Base-by-base conservation (phyloP, 2,888 invertebrate species). In the Chaetogeoica ovagalla region DNA sequence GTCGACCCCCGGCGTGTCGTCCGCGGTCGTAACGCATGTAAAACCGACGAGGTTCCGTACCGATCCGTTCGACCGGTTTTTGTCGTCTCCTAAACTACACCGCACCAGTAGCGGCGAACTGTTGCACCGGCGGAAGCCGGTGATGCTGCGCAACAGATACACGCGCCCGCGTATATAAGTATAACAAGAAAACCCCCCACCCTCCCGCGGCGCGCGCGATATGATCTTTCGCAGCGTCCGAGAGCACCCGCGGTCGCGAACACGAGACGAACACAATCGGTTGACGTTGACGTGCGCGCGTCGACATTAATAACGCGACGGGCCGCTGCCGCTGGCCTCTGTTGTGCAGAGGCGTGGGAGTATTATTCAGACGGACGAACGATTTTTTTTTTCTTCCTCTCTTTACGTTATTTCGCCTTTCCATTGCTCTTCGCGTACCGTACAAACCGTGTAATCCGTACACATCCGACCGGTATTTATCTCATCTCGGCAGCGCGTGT, bases 251-350 rank as follows among this genome's bases (percentile, higher is more conserved):
- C 39, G 30, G 39, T 6, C n/a, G 19, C 39, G 70, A 6, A n/a
- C 43, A 66, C 66, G 43, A 8, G 30, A 30, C 43, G 43, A 2
- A 57, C 62, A 63, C 75, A 66, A 66, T 57, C 76, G 76, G 76
- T 60, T 76, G 76, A 77, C 77, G 77, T 77, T 77, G 77, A 77
- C 69, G 77, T 77, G 62, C 77, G 62, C 69, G 60, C 77, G 21
- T 62, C 77, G 69, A 62, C 77, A 62, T 77, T 48, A 55, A 77
- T 70, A 77, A 76, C 7, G 9, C 43, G 9, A 43, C 43, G 43
- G 43, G 43, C 76, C 30, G 30, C 4, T 30, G 30, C 30, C 30
- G 30, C 30, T 30, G 30, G 1, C 4, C 30, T n/a, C n/a, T n/a
- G n/a, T n/a, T n/a, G 76, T 60, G 59, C 19, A 8, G 48, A 60